Evolutionary conservation across 2,113 vertebrate genomes (phyloP).

Genomic region (Promerops cafer): DNA sequence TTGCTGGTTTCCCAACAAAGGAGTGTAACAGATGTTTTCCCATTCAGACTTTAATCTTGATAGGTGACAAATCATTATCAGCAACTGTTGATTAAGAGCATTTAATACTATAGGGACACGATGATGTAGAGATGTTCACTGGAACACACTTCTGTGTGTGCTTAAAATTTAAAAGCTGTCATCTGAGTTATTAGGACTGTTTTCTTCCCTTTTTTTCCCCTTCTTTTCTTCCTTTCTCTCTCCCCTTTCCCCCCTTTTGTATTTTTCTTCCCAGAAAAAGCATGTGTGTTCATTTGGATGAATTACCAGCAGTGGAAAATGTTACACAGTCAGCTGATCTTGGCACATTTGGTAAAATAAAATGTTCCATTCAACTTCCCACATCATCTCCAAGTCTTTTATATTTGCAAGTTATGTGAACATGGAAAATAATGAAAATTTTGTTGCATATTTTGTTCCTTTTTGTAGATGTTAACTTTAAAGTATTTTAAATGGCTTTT

Average conservation of each 20-base stretch:
- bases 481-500: neutral
- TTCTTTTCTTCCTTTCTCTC: neutral
- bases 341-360: neutral
- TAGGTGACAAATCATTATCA: conserved; percentile 44
- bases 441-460: neutral
- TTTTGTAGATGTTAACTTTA: neutral
- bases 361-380: neutral
- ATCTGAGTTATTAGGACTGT: neutral
- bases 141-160: neutral
- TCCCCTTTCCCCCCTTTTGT: accelerated
- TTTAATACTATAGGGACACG: neutral
- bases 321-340: neutral
- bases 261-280: neutral
- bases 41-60: conserved; percentile 41
- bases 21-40: conserved; percentile 52
- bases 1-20: conserved; percentile 17
- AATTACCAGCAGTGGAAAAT: neutral
- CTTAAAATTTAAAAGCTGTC: conserved; percentile 20
- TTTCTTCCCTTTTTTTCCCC: neutral
- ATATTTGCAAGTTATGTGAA: neutral
- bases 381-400: neutral
- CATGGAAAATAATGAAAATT: neutral
- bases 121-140: neutral
- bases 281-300: neutral
- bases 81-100: conserved; percentile 45